A percentile compares a stretch with the other conserved stretches of the same genome.
These are phyloP conservation scores for Trichogramma evanescens DNA, from an alignment of 2,888 invertebrate species.

Conservation along the genomic window DNA sequence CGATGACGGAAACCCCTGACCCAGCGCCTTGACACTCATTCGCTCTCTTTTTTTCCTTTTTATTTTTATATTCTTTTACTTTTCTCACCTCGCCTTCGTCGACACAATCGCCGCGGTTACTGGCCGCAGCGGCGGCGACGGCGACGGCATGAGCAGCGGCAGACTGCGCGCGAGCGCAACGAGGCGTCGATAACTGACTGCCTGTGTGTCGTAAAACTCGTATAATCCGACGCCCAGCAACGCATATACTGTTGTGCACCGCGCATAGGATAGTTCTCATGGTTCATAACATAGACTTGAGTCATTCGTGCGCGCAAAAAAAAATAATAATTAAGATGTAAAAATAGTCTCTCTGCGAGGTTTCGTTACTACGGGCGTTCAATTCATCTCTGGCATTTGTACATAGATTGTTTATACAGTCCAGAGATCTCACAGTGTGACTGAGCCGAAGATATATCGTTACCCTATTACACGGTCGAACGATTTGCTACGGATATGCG, in stretches of 20 bases:
- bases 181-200: conserved; percentile 4
- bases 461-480: too few relatives aligned
- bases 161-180: neutral
- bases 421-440: too few relatives aligned
- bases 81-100: neutral
- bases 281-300: conserved; percentile 8
- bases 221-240: conserved; percentile 2
- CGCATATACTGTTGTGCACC: conserved; percentile 1
- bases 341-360: conserved; percentile 6
- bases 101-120: neutral
- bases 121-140: too few relatives aligned
- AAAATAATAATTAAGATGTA: conserved; percentile 3
- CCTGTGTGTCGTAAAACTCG: conserved; percentile 14
- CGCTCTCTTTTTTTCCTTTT: neutral
- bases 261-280: neutral
- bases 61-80: neutral
- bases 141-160: neutral
- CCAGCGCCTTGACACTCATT: conserved; percentile 21
- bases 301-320: conserved; percentile 9
- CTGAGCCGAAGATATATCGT: too few relatives aligned
- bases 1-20: conserved; percentile 8
- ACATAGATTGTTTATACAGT: too few relatives aligned
- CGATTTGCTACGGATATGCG: too few relatives aligned
- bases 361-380: too few relatives aligned
- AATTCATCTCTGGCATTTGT: too few relatives aligned